A percentile compares a stretch with the other conserved stretches of the same genome.
Conservation (phyloP, 2,888 invertebrate species). For the Agonopterix alstromeriana region DNA sequence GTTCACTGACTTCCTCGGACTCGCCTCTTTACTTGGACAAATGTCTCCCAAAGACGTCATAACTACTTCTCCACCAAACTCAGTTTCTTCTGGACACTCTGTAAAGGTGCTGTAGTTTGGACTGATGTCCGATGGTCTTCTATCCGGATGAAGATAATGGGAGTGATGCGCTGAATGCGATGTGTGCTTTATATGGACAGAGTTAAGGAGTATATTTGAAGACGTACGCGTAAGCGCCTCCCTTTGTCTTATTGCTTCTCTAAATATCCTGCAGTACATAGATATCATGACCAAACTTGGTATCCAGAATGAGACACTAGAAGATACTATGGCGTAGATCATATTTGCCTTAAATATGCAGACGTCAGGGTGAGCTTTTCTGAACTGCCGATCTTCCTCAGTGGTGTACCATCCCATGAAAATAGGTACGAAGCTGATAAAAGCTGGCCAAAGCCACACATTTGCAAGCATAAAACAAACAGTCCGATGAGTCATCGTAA, state of each 20-base stretch:
- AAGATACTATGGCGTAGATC: constrained; percentile 91
- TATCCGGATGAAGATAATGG: constrained; percentile 63
- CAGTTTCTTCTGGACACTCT: constrained; percentile 66
- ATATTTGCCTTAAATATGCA: constrained; percentile 92
- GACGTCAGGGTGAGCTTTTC: constrained; percentile 81
- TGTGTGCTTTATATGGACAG: constrained; percentile 88
- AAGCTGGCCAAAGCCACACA: constrained; percentile 94
- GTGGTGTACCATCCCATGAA: constrained; percentile 98
- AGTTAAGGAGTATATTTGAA: constrained; percentile 89
- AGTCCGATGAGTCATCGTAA: constrained; percentile 91
- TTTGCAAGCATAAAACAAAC: constrained; percentile 89
- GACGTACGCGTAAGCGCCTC: constrained; percentile 91
- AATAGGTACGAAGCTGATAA: constrained; percentile 96
- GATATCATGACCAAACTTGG: constrained; percentile 94
- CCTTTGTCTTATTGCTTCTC: constrained; percentile 88
- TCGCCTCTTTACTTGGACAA: constrained; percentile 66
- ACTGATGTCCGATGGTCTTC: constrained; percentile 66
- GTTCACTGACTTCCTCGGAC: constrained; percentile 68
- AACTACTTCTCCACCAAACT: constrained; percentile 59
- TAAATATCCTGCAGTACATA: constrained; percentile 91
- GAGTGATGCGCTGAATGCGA: constrained; percentile 83
- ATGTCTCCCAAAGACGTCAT: constrained; percentile 57
- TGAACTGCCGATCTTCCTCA: constrained; percentile 81
- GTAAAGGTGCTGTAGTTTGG: constrained; percentile 72
- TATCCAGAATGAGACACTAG: constrained; percentile 95